Evolutionary conservation across 64 coral and sea anemone species (phyloP), one percentile per base, ranked within the genome.

Genomic region (Montipora sp.): DNA sequence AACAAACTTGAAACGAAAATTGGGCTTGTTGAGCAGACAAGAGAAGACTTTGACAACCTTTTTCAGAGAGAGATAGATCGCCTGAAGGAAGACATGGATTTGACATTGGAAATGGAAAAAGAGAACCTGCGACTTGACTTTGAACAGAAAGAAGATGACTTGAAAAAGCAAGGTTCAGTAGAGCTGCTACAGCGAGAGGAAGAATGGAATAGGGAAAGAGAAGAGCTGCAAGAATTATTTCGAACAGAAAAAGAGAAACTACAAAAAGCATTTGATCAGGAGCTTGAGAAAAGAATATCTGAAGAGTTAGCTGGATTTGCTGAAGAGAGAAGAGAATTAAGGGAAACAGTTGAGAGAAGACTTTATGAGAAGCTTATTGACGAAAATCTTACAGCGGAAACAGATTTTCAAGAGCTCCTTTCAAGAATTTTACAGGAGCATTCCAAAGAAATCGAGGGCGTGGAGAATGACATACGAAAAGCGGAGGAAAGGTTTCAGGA

Each of bases 391-490:
- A 70, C 90, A 60, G 67, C 94, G n/a, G 95, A 98, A 83, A 87
- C 61, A n/a, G 78, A 89, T 22, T 98, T 98, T 48, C 95, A 92
- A 51, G 83, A 87, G 75, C 50, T 92, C 16, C 85, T 98, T 70
- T 90, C 87, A 48, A 75, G 91, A 47, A 80, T 92, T 78, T 71
- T 94, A 60, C 88, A 98, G 73, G 95, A 98, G 21, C 95, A 98
- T 47, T 60, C 93, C 47, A 83, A 78, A 5, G 92, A 94, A 43
- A 98, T 98, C 55, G 92, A 91, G 63, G 61, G 84, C 18, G 83
- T 98, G 8, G 95, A 98, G 49, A 88, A 84, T 19, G 92, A 98
- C 36, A 74, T 98, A 79, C 63, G 46, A 48, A 59, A 66, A 59
- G 87, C 83, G 20, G 95, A 80, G 51, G 95, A 98, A 88, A 87